Base-by-base conservation (phyloP, 2,113 vertebrate genomes). In the Galeopterus variegatus region DNA sequence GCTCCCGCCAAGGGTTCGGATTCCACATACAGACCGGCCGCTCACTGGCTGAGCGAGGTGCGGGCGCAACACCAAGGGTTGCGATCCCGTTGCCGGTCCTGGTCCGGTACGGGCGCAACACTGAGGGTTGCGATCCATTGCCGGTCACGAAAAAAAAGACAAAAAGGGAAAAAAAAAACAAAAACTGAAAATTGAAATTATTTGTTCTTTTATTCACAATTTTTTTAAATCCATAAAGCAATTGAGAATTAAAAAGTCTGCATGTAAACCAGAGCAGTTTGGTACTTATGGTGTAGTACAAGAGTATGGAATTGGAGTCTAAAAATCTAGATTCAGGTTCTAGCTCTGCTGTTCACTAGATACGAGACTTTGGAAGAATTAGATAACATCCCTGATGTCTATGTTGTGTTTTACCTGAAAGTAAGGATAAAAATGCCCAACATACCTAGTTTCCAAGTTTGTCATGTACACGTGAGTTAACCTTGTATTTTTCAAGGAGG, bases 141-240 rank as follows among this genome's bases (percentile, higher is more conserved):
- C n/a, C n/a, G n/a, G n/a, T n/a, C n/a, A n/a, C n/a, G n/a, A n/a
- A n/a, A n/a, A n/a, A n/a, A n/a, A n/a, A n/a, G n/a, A n/a, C n/a
- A n/a, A n/a, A n/a, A n/a, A n/a, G n/a, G n/a, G n/a, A n/a, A n/a
- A n/a, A n/a, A n/a, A n/a, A n/a, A n/a, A n/a, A n/a, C n/a, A n/a
- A 62, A 93, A 93, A 50, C 77, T 86, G 14, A 79, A 76, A 72
- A 58, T 89, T 73, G 56, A 93, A 95, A 77, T n/a, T 0, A 12
- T 54, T 73, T 83, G 6, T 62, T 96, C 26, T 69, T 69, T 88
- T 58, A 33, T 60, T 72, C 26, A 33, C 62, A 14, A 33, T 69
- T 65, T 60, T 90, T 65, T 50, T 0, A 28, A 93, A n/a, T 76
- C 72, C 56, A 1, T 84, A 56, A 72, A 82, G 64, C 31, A 85